Percentiles rank a stretch among this genome's conserved stretches.
These are phyloP conservation scores for Drosophila bocki DNA, from an alignment of 1,140 invertebrate species.

Conservation along the genomic window DNA sequence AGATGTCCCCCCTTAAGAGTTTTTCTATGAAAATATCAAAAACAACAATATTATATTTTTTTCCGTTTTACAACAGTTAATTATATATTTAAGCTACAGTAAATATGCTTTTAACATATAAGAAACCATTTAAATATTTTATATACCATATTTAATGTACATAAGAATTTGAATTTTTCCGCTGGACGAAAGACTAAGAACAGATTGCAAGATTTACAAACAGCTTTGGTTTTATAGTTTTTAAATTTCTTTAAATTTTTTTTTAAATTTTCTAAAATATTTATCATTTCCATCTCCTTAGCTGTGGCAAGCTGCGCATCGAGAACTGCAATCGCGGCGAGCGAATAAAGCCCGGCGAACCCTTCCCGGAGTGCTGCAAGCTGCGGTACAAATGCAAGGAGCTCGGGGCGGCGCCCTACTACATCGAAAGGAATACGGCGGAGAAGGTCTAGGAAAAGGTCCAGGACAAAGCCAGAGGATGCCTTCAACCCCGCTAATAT, in stretches of 20 bases:
- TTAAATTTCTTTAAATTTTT: neutral
- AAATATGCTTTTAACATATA: too few relatives aligned
- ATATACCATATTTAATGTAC: too few relatives aligned
- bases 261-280: neutral
- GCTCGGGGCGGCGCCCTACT: conserved; percentile 62
- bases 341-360: conserved; percentile 64
- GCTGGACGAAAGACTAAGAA: too few relatives aligned
- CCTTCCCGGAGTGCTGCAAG: conserved; percentile 79
- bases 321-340: conserved; percentile 77
- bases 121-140: too few relatives aligned
- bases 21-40: too few relatives aligned
- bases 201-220: too few relatives aligned
- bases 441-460: conserved; percentile 26
- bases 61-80: too few relatives aligned
- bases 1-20: too few relatives aligned
- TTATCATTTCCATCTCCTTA: conserved; percentile 7
- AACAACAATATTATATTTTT: too few relatives aligned
- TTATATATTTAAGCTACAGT: too few relatives aligned
- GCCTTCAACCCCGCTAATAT: neutral
- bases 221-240: too few relatives aligned
- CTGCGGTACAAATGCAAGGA: conserved; percentile 78
- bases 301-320: conserved; percentile 72
- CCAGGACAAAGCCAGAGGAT: conserved; percentile 24
- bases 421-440: conserved; percentile 65
- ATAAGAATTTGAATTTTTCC: too few relatives aligned